phyloP scores from a whole-genome alignment of 1,140 invertebrate genomes.

The Dendroctonus valens region DNA sequence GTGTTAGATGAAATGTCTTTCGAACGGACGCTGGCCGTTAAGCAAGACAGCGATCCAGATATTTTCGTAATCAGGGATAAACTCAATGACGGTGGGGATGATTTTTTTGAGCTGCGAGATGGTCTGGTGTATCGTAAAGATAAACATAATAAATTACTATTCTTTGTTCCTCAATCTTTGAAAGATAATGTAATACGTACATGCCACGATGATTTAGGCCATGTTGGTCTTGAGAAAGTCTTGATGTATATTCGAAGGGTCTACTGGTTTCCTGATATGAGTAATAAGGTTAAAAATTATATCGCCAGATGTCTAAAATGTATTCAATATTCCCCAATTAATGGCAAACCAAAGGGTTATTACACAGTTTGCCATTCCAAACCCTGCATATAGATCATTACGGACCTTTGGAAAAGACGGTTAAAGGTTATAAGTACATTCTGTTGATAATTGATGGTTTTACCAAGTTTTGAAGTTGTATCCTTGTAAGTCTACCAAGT shows the following conservation, averaged over 20 bases:
- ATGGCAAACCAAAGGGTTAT: slow-evolving; percentile 19
- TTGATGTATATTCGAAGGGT: not conserved
- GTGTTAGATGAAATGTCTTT: not conserved
- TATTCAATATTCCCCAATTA: slow-evolving; percentile 4
- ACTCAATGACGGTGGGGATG: not conserved
- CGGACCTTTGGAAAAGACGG: slow-evolving; percentile 33
- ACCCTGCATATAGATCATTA: slow-evolving; percentile 36
- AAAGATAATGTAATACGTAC: slow-evolving; percentile 12
- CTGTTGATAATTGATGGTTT: slow-evolving; percentile 35
- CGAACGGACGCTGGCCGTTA: not conserved
- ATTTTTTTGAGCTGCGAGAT: slow-evolving; percentile 14
- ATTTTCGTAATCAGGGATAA: not conserved
- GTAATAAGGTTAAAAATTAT: slow-evolving; percentile 18
- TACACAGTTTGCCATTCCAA: slow-evolving; percentile 22
- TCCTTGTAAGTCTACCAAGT: slow-evolving; percentile 19
- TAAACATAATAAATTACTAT: slow-evolving; percentile 8
- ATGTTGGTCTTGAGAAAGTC: slow-evolving; percentile 7
- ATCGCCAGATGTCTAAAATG: slow-evolving; percentile 19
- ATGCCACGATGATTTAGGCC: slow-evolving; percentile 10
- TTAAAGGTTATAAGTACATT: slow-evolving; percentile 31
- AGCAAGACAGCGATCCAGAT: not conserved
- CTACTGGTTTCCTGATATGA: slow-evolving; percentile 22
- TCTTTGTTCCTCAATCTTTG: slow-evolving; percentile 13
- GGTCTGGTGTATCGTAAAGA: slow-evolving; percentile 18
- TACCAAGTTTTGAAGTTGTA: slow-evolving; percentile 37